These are phyloP conservation scores for Wasmannia auropunctata DNA, from an alignment of 1,140 invertebrate species.

Conservation along the genomic window DNA sequence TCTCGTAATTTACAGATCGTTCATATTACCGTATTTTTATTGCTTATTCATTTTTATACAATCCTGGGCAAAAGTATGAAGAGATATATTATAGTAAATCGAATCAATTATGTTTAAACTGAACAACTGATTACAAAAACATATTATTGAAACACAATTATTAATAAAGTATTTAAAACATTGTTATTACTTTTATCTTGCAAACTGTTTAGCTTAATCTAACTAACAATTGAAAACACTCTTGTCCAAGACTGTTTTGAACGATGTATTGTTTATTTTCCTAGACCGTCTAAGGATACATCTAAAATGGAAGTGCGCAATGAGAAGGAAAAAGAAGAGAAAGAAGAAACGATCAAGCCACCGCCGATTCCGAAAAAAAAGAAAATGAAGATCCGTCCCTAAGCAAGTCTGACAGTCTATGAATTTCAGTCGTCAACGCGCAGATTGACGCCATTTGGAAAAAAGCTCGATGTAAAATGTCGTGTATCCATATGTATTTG, in stretches of 20 bases:
- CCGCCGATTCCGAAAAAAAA: conserved; percentile 31
- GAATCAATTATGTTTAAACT: background rate
- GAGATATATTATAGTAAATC: background rate
- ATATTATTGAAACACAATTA: background rate
- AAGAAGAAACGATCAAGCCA: background rate
- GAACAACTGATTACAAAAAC: background rate
- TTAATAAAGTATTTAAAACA: background rate
- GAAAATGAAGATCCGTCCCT: background rate
- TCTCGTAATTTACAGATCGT: background rate
- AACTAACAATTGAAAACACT: background rate
- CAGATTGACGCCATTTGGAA: background rate
- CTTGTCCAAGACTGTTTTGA: background rate
- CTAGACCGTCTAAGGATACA: background rate
- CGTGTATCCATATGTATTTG: conserved; percentile 29
- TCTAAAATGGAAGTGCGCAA: background rate
- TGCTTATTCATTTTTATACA: background rate
- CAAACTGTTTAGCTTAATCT: background rate
- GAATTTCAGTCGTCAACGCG: background rate
- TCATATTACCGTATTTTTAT: background rate
- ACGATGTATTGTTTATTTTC: background rate
- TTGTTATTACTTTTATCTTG: background rate
- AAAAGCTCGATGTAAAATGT: conserved; percentile 22
- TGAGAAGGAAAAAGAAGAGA: background rate
- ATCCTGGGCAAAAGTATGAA: conserved; percentile 1
- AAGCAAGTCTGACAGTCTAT: background rate